phyloP scores from a whole-genome alignment of 2,797 vertebrate genomes.

The Mormyrops attenuatus region DNA sequence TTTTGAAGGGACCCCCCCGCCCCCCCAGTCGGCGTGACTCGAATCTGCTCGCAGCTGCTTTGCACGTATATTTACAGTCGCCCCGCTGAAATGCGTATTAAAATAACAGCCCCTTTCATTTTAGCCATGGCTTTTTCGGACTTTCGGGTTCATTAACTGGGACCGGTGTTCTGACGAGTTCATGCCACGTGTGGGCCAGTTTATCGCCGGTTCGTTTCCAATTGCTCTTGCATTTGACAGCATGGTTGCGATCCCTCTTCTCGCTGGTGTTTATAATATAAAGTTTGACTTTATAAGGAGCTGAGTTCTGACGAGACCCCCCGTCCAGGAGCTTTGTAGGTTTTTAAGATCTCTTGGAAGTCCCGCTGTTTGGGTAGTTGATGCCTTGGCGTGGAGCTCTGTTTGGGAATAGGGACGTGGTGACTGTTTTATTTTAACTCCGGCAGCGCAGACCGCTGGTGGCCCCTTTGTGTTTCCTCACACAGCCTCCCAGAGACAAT shows the following conservation, averaged over 20 bases:
- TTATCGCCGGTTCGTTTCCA: slow-evolving; percentile 26
- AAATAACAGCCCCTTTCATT: neutral
- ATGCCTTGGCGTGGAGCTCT: slow-evolving; percentile 18
- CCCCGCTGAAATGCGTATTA: neutral
- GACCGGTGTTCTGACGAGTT: no score
- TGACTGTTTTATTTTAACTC: slow-evolving; percentile 16
- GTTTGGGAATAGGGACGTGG: neutral
- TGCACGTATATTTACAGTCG: neutral
- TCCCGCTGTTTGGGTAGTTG: slow-evolving; percentile 30
- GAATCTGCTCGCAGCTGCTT: neutral
- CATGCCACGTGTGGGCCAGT: slow-evolving; percentile 18
- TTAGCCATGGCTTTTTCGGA: slow-evolving; percentile 2
- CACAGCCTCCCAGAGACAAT: slow-evolving; percentile 30
- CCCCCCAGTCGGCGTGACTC: neutral
- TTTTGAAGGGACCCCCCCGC: neutral
- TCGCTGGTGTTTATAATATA: slow-evolving; percentile 34
- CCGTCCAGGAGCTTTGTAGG: slow-evolving; percentile 17
- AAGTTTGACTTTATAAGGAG: slow-evolving; percentile 33
- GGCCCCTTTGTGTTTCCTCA: slow-evolving; percentile 9
- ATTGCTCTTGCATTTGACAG: slow-evolving; percentile 8
- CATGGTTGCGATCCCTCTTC: neutral
- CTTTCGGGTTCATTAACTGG: slow-evolving; percentile 21
- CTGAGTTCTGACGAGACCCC: slow-evolving; percentile 26
- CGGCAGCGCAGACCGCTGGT: neutral
- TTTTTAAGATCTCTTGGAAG: slow-evolving; percentile 28